Evolutionary conservation across 2,888 invertebrate genomes (phyloP).

Genomic region (Encarsia formosa): DNA sequence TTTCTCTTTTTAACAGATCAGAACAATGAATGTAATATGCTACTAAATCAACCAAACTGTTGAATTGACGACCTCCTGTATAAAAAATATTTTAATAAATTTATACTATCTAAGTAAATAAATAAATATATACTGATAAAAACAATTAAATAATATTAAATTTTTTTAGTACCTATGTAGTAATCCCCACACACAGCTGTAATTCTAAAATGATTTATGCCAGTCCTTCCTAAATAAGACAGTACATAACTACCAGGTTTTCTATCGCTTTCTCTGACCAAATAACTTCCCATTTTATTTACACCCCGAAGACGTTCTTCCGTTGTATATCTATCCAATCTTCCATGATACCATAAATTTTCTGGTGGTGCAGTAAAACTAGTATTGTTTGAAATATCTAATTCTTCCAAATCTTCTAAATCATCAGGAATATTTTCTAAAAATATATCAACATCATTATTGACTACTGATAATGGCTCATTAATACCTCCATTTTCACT

Average conservation of each 20-base stretch:
- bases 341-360: slow-evolving; percentile 88
- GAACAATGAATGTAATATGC: slow-evolving; percentile 95
- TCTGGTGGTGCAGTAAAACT: slow-evolving; percentile 53
- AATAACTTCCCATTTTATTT: slow-evolving; percentile 83
- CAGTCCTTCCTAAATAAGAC: slow-evolving; percentile 89
- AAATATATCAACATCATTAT: slow-evolving; percentile 60
- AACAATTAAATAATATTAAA: too few relatives aligned
- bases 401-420: slow-evolving; percentile 52
- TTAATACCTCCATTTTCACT: slow-evolving; percentile 74
- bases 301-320: slow-evolving; percentile 86
- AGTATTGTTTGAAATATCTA: slow-evolving; percentile 57
- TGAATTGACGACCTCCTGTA: slow-evolving; percentile 87
- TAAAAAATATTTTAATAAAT: too few relatives aligned
- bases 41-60: slow-evolving; percentile 90
- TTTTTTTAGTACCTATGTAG: slow-evolving; percentile 66
- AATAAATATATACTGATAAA: too few relatives aligned
- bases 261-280: slow-evolving; percentile 92
- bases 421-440: slow-evolving; percentile 50
- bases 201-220: slow-evolving; percentile 96
- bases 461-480: slow-evolving; percentile 48
- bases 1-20: slow-evolving; percentile 87
- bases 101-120: too few relatives aligned
- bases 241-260: slow-evolving; percentile 95
- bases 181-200: slow-evolving; percentile 97
- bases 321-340: slow-evolving; percentile 85